Percentiles rank a stretch among this genome's conserved stretches.
phyloP scores from a whole-genome alignment of 2,113 vertebrate genomes.

The Passerina amoena region DNA sequence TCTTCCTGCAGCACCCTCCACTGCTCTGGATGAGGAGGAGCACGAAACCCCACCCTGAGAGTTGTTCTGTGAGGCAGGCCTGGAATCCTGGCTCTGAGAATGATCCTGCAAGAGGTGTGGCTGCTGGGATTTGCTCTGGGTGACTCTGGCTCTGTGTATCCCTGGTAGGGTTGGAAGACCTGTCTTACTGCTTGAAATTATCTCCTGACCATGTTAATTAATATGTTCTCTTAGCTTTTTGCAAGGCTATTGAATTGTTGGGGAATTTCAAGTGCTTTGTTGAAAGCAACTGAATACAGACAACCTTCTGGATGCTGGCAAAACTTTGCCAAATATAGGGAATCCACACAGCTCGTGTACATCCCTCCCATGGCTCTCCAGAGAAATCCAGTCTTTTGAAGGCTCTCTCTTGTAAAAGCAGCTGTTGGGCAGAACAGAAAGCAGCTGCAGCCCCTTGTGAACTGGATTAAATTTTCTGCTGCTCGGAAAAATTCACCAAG shows the following conservation, averaged over 20 bases:
- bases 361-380: neutral
- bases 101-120: neutral
- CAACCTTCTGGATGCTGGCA: neutral
- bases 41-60: neutral
- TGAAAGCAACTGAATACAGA: neutral
- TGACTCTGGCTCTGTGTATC: neutral
- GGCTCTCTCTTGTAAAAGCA: neutral
- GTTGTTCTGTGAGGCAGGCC: neutral
- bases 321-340: neutral
- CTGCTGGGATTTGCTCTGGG: neutral
- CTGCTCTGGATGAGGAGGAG: neutral
- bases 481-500: conserved; percentile 11
- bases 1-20: neutral
- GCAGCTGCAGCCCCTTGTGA: neutral
- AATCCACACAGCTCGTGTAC: neutral
- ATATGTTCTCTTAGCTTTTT: neutral
- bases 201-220: neutral
- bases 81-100: neutral
- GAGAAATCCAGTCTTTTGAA: neutral
- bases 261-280: neutral
- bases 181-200: neutral
- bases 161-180: neutral
- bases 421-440: neutral
- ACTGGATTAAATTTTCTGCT: neutral
- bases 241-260: neutral